Evolutionary conservation across 2,113 vertebrate species (phyloP).

Genomic region (Bufo gargarizans): DNA sequence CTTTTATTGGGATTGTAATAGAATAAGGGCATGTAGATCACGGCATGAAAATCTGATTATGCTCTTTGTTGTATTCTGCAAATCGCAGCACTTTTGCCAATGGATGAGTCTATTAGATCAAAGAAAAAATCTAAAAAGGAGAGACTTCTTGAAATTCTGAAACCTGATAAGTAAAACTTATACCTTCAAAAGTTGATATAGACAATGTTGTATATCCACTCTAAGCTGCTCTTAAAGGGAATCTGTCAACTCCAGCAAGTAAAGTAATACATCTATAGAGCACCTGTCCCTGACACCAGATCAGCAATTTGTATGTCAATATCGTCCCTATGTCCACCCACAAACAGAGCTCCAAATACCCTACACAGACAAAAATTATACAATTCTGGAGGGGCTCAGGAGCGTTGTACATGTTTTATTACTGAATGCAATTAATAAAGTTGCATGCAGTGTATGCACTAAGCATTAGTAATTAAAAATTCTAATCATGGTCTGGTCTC

Average conservation of each 20-base stretch:
- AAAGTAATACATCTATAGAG: too few relatives aligned
- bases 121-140: conserved; percentile 86
- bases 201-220: not conserved
- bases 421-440: too few relatives aligned
- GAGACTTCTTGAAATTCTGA: conserved; percentile 62
- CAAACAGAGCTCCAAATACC: too few relatives aligned
- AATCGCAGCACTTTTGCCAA: conserved; percentile 88
- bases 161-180: not conserved
- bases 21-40: conserved; percentile 97
- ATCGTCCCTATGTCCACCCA: too few relatives aligned
- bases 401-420: too few relatives aligned
- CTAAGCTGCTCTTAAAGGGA: not conserved
- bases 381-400: too few relatives aligned
- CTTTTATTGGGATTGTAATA: conserved; percentile 98
- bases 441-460: too few relatives aligned
- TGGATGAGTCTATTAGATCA: conserved; percentile 97
- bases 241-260: not conserved
- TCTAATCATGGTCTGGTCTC: too few relatives aligned
- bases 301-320: too few relatives aligned
- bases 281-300: too few relatives aligned
- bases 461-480: too few relatives aligned
- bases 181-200: not conserved
- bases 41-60: conserved; percentile 93
- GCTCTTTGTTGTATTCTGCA: conserved; percentile 97
- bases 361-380: too few relatives aligned